Percentiles rank a stretch among this genome's conserved stretches.
These are phyloP conservation scores for Passerina amoena DNA, from an alignment of 2,113 vertebrate species.

Conservation along the genomic window DNA sequence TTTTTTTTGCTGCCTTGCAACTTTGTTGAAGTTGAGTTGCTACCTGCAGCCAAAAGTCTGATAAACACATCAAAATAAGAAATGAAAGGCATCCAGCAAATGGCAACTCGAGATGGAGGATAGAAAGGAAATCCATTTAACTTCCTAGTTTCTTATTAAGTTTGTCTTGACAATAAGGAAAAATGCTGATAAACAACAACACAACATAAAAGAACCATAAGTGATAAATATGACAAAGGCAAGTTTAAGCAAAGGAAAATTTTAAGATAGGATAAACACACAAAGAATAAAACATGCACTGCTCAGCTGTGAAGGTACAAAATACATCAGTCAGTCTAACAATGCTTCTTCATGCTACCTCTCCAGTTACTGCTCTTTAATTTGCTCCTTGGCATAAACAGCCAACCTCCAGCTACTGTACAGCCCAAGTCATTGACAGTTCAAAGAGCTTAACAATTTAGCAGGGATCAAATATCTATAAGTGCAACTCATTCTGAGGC, in stretches of 20 bases:
- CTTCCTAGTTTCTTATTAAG: neutral
- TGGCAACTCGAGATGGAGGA: neutral
- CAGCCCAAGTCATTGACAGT: neutral
- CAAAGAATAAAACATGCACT: neutral
- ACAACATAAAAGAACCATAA: neutral
- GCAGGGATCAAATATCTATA: neutral
- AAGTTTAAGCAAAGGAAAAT: neutral
- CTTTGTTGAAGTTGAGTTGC: neutral
- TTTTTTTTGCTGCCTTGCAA: slow-evolving; percentile 35
- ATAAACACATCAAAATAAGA: slow-evolving; percentile 49
- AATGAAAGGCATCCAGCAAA: slow-evolving; percentile 3
- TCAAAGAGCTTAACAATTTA: neutral
- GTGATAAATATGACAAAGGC: neutral
- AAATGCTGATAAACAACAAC: neutral
- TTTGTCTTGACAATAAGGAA: neutral
- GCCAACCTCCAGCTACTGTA: neutral
- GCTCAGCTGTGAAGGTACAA: neutral
- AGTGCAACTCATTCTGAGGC: neutral
- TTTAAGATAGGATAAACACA: neutral
- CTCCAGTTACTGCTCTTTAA: neutral
- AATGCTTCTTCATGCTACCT: neutral
- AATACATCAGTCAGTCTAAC: neutral
- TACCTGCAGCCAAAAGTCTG: slow-evolving; percentile 34
- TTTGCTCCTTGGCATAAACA: neutral
- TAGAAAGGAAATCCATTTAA: neutral